Evolutionary conservation across 2,113 vertebrate genomes (phyloP).

Genomic region (Indicator indicator): DNA sequence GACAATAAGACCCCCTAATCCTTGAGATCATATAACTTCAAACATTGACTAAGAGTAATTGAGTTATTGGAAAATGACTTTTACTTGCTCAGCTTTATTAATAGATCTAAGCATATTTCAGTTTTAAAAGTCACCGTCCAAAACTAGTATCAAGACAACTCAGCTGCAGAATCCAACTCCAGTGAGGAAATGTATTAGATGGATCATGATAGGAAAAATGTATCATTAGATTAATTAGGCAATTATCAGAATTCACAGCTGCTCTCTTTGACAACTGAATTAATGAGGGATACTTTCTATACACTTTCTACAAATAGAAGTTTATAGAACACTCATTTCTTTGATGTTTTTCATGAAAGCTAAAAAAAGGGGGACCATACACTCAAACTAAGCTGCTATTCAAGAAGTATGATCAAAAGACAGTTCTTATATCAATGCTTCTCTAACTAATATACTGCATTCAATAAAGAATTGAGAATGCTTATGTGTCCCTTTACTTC

Average conservation of each 20-base stretch:
- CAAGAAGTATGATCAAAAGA: conserved; percentile 45
- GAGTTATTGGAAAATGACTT: background rate
- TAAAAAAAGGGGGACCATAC: conserved; percentile 2
- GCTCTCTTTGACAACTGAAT: conserved; percentile 70
- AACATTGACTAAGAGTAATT: background rate
- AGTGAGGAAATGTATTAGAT: conserved; percentile 56
- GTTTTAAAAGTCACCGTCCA: conserved; percentile 49
- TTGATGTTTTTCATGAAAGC: conserved; percentile 56
- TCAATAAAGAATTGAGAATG: background rate
- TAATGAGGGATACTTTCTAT: conserved; percentile 62
- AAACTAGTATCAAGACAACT: conserved; percentile 45
- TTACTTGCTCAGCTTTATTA: background rate
- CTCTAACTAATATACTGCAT: background rate
- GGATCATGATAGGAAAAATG: conserved; percentile 70
- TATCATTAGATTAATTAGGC: conserved; percentile 81
- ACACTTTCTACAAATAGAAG: conserved; percentile 55
- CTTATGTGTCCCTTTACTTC: background rate
- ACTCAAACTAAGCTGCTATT: conserved; percentile 23
- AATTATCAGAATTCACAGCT: conserved; percentile 79
- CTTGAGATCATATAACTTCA: background rate
- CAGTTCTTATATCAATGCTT: background rate
- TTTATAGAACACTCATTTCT: conserved; percentile 61
- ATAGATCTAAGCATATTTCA: background rate
- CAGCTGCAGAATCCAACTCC: conserved; percentile 41
- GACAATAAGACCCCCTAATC: background rate